Evolutionary conservation across 2,888 invertebrate genomes (phyloP).

Genomic region (Bursaphelenchus okinawaensis): DNA sequence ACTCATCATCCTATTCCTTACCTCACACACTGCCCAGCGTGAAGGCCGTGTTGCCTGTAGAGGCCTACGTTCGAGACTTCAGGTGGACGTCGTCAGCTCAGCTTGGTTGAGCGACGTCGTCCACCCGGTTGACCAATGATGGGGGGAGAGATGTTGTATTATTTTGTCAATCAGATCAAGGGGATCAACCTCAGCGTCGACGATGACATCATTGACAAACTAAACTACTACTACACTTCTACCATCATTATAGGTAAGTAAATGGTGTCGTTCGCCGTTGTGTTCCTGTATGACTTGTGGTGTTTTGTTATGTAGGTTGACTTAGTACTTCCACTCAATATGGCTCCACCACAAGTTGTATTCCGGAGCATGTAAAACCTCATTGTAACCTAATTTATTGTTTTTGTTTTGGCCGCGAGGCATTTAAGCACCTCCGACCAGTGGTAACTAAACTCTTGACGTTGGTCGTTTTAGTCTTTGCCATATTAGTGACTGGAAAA

Average conservation of each 20-base stretch:
- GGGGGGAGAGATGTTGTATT: conserved; percentile 49
- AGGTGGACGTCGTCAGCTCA: neutral
- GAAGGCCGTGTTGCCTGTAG: neutral
- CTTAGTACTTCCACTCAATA: no score
- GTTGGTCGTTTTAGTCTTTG: conserved; percentile 51
- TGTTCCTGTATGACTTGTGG: neutral
- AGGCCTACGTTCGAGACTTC: neutral
- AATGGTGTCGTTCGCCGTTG: neutral
- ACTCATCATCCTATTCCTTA: neutral
- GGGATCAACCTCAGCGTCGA: conserved; percentile 57
- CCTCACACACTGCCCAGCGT: neutral
- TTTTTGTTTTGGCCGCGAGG: no score
- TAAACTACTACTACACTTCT: conserved; percentile 58
- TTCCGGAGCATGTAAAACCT: no score
- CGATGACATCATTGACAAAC: conserved; percentile 59
- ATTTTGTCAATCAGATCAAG: conserved; percentile 57
- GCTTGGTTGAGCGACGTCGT: conserved; percentile 5
- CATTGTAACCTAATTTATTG: no score
- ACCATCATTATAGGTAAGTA: conserved; percentile 56
- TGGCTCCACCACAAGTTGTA: neutral
- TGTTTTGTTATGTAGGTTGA: no score
- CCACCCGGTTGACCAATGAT: conserved; percentile 5
- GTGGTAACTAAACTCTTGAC: neutral
- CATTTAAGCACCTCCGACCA: no score
- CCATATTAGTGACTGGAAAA: conserved; percentile 56